phyloP scores from a whole-genome alignment of 1,140 invertebrate genomes.

The Latrodectus geometricus region DNA sequence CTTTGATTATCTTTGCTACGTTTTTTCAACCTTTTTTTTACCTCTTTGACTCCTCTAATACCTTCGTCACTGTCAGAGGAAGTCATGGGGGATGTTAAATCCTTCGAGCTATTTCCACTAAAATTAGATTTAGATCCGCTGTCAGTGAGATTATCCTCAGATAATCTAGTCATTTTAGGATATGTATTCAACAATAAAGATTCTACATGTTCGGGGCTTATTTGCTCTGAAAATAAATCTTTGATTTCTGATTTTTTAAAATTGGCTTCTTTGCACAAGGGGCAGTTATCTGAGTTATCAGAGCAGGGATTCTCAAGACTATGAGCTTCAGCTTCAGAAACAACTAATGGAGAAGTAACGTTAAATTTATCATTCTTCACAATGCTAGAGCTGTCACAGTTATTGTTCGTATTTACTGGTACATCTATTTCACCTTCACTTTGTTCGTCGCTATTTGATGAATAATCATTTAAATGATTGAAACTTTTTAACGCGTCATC shows the following conservation, averaged over 20 bases:
- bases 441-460: constrained; percentile 24
- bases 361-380: neutral
- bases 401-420: neutral
- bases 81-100: constrained; percentile 26
- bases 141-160: constrained; percentile 4
- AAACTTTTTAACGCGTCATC: constrained; percentile 54
- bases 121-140: constrained; percentile 1
- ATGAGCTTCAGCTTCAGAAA: neutral
- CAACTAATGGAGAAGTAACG: neutral
- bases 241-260: constrained; percentile 39
- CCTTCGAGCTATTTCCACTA: neutral
- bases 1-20: constrained; percentile 23
- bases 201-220: neutral
- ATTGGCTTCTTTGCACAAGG: constrained; percentile 33
- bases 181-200: constrained; percentile 35
- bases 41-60: constrained; percentile 5
- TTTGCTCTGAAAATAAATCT: constrained; percentile 20
- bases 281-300: constrained; percentile 51
- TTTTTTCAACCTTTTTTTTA: constrained; percentile 42
- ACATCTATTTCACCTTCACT: constrained; percentile 23
- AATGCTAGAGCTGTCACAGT: neutral
- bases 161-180: constrained; percentile 26
- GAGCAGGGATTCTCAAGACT: constrained; percentile 46
- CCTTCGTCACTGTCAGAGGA: constrained; percentile 54
- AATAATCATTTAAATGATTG: constrained; percentile 51